Percentiles rank a stretch among this genome's conserved stretches.
These are phyloP conservation scores for Phoxinus phoxinus DNA, from an alignment of 2,113 vertebrate genomes.

Conservation along the genomic window DNA sequence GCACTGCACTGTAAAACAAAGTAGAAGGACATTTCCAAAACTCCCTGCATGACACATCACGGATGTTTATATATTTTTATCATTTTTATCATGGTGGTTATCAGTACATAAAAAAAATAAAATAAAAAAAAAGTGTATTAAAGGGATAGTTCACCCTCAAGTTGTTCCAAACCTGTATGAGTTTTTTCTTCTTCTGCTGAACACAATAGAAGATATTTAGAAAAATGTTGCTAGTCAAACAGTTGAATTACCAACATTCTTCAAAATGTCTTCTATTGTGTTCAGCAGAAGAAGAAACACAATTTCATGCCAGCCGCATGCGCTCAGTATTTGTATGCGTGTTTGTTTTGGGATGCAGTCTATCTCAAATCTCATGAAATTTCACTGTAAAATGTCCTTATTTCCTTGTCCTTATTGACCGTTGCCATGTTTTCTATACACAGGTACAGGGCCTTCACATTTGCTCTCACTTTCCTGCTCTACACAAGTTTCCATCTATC, in stretches of 20 bases:
- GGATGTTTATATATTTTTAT: too few species aligned
- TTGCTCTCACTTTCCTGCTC: conserved; percentile 89
- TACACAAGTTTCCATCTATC: conserved; percentile 94
- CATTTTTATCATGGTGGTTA: neutral
- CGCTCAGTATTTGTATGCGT: neutral
- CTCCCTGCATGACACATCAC: too few species aligned
- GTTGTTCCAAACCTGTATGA: too few species aligned
- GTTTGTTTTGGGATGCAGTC: neutral
- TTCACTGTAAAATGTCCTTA: neutral
- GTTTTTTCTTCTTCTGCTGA: too few species aligned
- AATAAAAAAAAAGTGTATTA: neutral
- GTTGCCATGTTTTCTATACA: neutral
- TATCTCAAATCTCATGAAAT: neutral
- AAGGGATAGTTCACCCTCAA: too few species aligned
- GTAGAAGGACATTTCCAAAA: too few species aligned
- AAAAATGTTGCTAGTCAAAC: too few species aligned
- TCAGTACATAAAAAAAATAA: neutral
- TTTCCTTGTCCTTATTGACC: neutral
- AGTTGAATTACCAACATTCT: too few species aligned
- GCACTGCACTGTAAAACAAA: too few species aligned
- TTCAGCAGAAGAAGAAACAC: too few species aligned
- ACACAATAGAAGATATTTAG: too few species aligned
- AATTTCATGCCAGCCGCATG: neutral
- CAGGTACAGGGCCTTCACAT: conserved; percentile 88
- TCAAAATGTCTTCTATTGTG: too few species aligned